phyloP scores from a whole-genome alignment of 2,888 invertebrate species.

The Mimumesa dahlbomi region DNA sequence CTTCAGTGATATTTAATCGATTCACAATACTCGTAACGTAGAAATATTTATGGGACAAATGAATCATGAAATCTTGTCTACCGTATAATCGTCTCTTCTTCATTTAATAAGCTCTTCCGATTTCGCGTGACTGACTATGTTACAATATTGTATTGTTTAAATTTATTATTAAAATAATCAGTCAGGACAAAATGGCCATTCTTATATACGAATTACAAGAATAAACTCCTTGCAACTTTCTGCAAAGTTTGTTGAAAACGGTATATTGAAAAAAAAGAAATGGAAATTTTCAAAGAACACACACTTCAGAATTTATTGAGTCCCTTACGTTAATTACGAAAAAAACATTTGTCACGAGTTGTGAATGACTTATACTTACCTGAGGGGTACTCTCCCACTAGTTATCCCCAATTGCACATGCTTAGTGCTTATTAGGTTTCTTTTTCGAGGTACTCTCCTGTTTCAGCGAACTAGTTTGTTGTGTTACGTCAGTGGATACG shows the following conservation, averaged over 20 bases:
- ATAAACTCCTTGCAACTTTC: slow-evolving; percentile 21
- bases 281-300: slow-evolving; percentile 14
- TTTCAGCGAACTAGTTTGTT: slow-evolving; percentile 61
- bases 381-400: slow-evolving; percentile 62
- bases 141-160: slow-evolving; percentile 17
- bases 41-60: slow-evolving; percentile 36
- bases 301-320: slow-evolving; percentile 11
- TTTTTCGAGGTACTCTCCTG: slow-evolving; percentile 46
- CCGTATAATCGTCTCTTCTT: slow-evolving; percentile 1
- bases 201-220: slow-evolving; percentile 25
- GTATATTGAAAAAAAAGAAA: slow-evolving; percentile 17
- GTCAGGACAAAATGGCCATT: slow-evolving; percentile 14
- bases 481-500: slow-evolving; percentile 55
- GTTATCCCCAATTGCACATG: slow-evolving; percentile 54
- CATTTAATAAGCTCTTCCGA: slow-evolving; percentile 17
- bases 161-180: slow-evolving; percentile 28
- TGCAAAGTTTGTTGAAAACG: slow-evolving; percentile 6
- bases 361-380: slow-evolving; percentile 76
- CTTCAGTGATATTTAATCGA: slow-evolving; percentile 61
- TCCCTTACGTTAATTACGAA: slow-evolving; percentile 15
- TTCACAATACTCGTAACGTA: slow-evolving; percentile 60
- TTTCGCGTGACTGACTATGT: slow-evolving; percentile 9
- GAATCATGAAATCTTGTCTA: slow-evolving; percentile 21
- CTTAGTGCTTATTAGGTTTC: slow-evolving; percentile 51
- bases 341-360: slow-evolving; percentile 65